A percentile compares a stretch with the other conserved stretches of the same genome.
phyloP scores from a whole-genome alignment of 2,797 vertebrate genomes.

The Sebastes cheni region DNA sequence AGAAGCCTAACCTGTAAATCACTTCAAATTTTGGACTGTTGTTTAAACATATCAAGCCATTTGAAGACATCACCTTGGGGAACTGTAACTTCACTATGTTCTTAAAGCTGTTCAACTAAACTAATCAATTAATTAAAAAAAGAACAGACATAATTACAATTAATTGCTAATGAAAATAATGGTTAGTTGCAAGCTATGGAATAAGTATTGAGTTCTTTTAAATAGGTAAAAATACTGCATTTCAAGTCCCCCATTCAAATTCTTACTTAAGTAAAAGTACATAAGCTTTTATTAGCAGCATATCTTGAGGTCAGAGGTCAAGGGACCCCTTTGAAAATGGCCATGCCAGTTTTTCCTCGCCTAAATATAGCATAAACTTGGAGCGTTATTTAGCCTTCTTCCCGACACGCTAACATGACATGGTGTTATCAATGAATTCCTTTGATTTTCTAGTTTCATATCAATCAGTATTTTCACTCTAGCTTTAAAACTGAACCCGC shows the following conservation, averaged over 20 bases:
- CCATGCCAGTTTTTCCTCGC: too few species aligned
- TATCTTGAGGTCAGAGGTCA: too few species aligned
- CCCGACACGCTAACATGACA: too few species aligned
- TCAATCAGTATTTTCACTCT: too few species aligned
- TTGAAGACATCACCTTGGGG: too few species aligned
- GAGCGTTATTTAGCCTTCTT: too few species aligned
- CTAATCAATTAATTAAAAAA: not conserved
- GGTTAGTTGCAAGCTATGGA: not conserved
- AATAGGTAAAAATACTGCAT: not conserved
- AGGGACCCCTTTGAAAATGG: too few species aligned
- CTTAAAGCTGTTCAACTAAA: not conserved
- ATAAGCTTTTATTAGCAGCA: too few species aligned
- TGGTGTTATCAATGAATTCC: too few species aligned
- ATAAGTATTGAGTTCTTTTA: not conserved
- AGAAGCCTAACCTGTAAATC: not conserved
- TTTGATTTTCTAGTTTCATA: too few species aligned
- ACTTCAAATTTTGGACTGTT: not conserved
- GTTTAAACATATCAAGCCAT: not conserved
- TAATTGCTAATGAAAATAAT: not conserved
- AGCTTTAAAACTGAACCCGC: too few species aligned
- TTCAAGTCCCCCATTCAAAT: not conserved
- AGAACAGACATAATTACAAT: not conserved
- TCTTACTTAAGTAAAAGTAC: not conserved
- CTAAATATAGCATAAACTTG: too few species aligned
- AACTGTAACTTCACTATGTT: not conserved